Base-by-base conservation (phyloP, 2,888 invertebrate species). In the Drosophila phalerata region DNA sequence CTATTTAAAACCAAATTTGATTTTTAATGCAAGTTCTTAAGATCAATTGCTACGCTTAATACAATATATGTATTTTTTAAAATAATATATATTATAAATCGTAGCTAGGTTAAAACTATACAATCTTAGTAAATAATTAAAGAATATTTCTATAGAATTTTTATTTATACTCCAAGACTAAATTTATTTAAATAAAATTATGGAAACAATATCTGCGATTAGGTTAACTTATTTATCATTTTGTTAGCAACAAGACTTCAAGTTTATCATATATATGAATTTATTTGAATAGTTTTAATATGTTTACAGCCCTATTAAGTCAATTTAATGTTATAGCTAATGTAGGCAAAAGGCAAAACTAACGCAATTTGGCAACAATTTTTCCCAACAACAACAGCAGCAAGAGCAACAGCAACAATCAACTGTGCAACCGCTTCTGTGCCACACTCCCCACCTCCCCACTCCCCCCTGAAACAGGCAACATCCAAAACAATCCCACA, bases 301-400 rank as follows among this genome's bases (percentile, higher is more conserved):
- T n/a, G 30, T 22, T 19, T 64, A 22, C 65, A 86, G 57, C 72
- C 64, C 75, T 64, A 42, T 75, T 69, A 19, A 32, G 42, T 32
- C 42, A 22, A 42, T 32, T 32, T 10, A 11, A 34, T 34, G 34
- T 22, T 42, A 1, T 47, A 53, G 66, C 68, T 72, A 77, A 86
- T 77, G 57, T 40, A 30, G 65, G 30, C 57, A 63, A 38, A 48
- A 42, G 6, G 55, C 67, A 68, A 80, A 73, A 71, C 85, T 69
- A 81, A 81, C 70, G 85, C 82, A 88, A 88, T 86, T 86, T 83
- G 86, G 86, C 73, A 86, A 84, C 76, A 77, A 88, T 89, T 34
- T 86, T 87, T 88, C 77, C 77, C 89, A 85, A 84, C 83, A 77
- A 63, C 74, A 86, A 52, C 56, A 52, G 60, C 61, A 49, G 17